Conservation (phyloP, 2,797 vertebrate genomes). For the Ataeniobius toweri region DNA sequence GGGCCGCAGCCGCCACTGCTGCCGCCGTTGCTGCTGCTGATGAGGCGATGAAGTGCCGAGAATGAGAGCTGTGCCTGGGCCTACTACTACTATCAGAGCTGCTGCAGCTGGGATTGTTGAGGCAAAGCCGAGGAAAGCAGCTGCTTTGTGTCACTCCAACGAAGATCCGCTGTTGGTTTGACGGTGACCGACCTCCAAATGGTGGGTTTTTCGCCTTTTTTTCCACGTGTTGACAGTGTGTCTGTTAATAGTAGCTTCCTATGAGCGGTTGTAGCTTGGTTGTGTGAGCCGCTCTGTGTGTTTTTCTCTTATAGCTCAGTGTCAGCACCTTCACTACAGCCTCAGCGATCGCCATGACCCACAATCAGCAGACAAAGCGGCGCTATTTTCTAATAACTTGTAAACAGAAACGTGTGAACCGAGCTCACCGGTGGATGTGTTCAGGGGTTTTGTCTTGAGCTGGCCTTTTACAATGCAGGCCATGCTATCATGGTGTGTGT, state of each 20-base stretch:
- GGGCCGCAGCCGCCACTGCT: constrained; percentile 61
- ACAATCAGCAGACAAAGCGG: constrained; percentile 44
- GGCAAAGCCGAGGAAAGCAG: constrained; percentile 78
- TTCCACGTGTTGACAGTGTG: constrained; percentile 50
- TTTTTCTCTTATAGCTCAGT: constrained; percentile 65
- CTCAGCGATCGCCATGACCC: constrained; percentile 59
- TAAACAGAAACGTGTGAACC: constrained; percentile 44
- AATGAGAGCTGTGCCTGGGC: constrained; percentile 83
- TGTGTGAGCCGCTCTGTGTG: constrained; percentile 62
- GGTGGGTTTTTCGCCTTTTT: constrained; percentile 79
- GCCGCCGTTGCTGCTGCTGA: constrained; percentile 65
- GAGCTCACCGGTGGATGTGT: constrained; percentile 25
- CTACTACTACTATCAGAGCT: constrained; percentile 75
- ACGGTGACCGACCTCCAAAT: constrained; percentile 79
- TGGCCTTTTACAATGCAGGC: constrained; percentile 74
- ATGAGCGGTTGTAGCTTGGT: constrained; percentile 71
- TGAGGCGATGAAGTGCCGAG: constrained; percentile 79
- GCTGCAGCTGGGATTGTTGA: constrained; percentile 82
- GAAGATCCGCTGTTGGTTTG: constrained; percentile 72
- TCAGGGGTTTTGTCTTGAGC: constrained; percentile 62
- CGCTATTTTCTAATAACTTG: constrained; percentile 38
- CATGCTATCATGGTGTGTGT: constrained; percentile 58
- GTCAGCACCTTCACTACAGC: constrained; percentile 67
- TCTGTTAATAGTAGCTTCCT: constrained; percentile 69
- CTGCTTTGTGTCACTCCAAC: constrained; percentile 71